These are phyloP conservation scores for Pteronotus mesoamericanus DNA, from an alignment of 2,797 vertebrate genomes.

Conservation along the genomic window DNA sequence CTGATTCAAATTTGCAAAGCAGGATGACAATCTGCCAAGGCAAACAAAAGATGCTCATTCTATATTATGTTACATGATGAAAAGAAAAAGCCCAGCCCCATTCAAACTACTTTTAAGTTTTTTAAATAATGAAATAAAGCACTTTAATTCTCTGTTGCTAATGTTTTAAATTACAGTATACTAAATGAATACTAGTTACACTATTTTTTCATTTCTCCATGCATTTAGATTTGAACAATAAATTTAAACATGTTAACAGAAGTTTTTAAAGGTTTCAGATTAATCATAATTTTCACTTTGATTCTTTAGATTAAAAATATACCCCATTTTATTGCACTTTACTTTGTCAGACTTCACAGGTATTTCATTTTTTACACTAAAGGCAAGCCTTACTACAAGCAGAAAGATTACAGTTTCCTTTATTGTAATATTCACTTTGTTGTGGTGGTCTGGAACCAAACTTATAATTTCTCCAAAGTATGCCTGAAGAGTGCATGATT, in stretches of 20 bases:
- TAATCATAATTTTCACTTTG: not conserved
- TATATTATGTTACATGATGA: not conserved
- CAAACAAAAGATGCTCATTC: not conserved
- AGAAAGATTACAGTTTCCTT: not conserved
- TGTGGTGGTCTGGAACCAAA: not conserved
- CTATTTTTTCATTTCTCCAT: not conserved
- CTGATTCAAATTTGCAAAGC: not conserved
- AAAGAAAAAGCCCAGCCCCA: not conserved
- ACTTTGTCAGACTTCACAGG: not conserved
- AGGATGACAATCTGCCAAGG: not conserved
- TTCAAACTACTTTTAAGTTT: not conserved
- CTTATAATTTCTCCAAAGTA: not conserved
- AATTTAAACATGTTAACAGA: not conserved
- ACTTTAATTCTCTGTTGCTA: not conserved
- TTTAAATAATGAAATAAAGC: not conserved
- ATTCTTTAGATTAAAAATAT: not conserved
- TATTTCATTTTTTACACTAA: not conserved
- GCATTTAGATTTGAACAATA: not conserved
- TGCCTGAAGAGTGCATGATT: not conserved
- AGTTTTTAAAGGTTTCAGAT: not conserved
- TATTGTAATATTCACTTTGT: not conserved
- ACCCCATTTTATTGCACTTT: not conserved
- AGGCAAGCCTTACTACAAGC: not conserved
- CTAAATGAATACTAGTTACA: not conserved
- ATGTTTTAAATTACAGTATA: not conserved